A percentile compares a stretch with the other conserved stretches of the same genome.
Evolutionary conservation across 1,140 invertebrate genomes (phyloP).

Genomic region (Heliconius melpomene): DNA sequence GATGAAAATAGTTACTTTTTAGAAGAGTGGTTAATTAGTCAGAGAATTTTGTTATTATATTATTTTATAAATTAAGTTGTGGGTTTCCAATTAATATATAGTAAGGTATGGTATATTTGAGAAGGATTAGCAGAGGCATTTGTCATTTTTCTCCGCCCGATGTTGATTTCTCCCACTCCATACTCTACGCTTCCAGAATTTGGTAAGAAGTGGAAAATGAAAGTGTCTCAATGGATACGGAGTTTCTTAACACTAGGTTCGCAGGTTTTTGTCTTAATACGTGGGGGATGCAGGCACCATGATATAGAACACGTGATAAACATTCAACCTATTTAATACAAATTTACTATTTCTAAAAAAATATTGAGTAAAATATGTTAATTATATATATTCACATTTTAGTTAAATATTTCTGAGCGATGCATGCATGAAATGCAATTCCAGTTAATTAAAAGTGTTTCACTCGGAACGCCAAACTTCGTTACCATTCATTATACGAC

Average conservation of each 20-base stretch:
- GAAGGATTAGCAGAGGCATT: no score
- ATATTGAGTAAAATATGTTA: background rate
- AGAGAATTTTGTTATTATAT: background rate
- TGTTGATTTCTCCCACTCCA: background rate
- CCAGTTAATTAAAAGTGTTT: conserved; percentile 12
- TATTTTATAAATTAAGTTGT: background rate
- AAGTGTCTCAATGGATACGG: background rate
- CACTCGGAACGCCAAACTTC: conserved; percentile 7
- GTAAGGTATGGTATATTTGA: background rate
- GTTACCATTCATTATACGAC: conserved; percentile 14
- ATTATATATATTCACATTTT: background rate
- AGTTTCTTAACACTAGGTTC: no score
- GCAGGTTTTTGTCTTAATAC: no score
- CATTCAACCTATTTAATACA: no score
- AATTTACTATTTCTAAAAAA: no score
- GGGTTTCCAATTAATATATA: background rate
- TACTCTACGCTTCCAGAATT: no score
- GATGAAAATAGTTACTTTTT: no score
- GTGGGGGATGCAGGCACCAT: no score
- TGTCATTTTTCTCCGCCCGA: background rate
- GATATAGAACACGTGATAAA: no score
- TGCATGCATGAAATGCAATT: conserved; percentile 17
- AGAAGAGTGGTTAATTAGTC: background rate
- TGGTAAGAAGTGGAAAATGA: background rate
- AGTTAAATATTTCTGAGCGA: background rate